Evolutionary conservation across 2,113 vertebrate genomes (phyloP).

Genomic region (Bostrychus sinensis): DNA sequence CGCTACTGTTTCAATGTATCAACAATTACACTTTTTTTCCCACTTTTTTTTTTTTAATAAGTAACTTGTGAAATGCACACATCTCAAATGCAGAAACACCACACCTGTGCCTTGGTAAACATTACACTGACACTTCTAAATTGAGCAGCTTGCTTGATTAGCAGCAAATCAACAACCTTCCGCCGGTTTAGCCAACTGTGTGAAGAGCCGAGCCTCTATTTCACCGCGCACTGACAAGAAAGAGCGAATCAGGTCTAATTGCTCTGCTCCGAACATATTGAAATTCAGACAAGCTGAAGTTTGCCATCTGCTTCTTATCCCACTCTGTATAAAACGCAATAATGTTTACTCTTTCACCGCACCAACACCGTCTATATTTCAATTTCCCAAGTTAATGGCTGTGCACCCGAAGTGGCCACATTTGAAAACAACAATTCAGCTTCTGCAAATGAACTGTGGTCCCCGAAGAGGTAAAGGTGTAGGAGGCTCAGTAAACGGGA

Average conservation of each 20-base stretch:
- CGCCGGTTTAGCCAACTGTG: not conserved
- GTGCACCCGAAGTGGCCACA: slow-evolving; percentile 58
- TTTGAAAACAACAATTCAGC: slow-evolving; percentile 67
- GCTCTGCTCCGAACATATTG: not conserved
- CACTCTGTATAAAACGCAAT: slow-evolving; percentile 58
- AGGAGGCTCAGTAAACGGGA: slow-evolving; percentile 25
- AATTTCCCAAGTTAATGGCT: slow-evolving; percentile 67
- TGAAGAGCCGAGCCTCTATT: not conserved
- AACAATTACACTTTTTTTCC: too few relatives aligned
- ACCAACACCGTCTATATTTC: slow-evolving; percentile 61
- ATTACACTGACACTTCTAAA: not conserved
- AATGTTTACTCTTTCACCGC: slow-evolving; percentile 57
- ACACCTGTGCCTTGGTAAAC: not conserved
- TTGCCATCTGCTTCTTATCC: slow-evolving; percentile 52
- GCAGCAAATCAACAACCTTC: slow-evolving; percentile 4
- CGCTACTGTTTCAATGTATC: too few relatives aligned
- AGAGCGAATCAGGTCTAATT: not conserved
- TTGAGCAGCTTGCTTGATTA: slow-evolving; percentile 8
- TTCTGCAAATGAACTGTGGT: slow-evolving; percentile 65
- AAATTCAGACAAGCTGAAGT: slow-evolving; percentile 27
- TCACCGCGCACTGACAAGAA: not conserved
- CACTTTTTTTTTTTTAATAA: too few relatives aligned
- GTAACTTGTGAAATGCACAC: too few relatives aligned
- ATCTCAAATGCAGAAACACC: not conserved
- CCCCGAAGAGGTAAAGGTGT: slow-evolving; percentile 62